These are phyloP conservation scores for Mnemiopsis leidyi DNA, from an alignment of 37 sponge, comb jelly and placozoan genomes.

Conservation along the genomic window DNA sequence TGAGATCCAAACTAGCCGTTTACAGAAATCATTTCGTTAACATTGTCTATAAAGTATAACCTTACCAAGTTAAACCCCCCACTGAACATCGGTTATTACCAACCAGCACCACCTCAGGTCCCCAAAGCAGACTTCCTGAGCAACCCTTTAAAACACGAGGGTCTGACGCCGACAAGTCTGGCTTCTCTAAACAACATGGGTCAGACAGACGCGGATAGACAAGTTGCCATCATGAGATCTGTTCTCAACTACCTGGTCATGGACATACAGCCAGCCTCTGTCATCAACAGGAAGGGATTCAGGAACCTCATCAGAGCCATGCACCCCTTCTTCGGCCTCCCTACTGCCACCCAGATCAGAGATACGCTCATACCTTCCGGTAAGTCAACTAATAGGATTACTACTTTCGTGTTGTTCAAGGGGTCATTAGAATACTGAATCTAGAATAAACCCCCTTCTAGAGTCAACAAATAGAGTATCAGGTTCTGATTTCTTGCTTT, in stretches of 20 bases:
- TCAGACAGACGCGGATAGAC: constrained; percentile 1
- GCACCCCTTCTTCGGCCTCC: constrained; percentile 25
- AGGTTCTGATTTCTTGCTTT: too few relatives aligned
- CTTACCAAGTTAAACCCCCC: too few relatives aligned
- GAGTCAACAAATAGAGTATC: too few relatives aligned
- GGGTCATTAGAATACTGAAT: too few relatives aligned
- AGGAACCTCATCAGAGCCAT: constrained; percentile 38
- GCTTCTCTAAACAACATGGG: constrained; percentile 12
- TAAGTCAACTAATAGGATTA: too few relatives aligned
- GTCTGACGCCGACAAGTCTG: constrained; percentile 18
- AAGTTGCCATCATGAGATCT: constrained; percentile 28
- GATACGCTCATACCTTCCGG: constrained; percentile 11
- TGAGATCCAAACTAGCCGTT: neutral
- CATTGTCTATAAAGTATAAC: neutral
- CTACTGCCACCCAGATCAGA: constrained; percentile 16
- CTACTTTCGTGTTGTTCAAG: too few relatives aligned
- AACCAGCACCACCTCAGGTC: too few relatives aligned
- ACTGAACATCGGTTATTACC: too few relatives aligned
- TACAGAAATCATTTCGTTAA: neutral
- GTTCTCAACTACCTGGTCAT: constrained; percentile 25
- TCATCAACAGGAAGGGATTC: constrained; percentile 43
- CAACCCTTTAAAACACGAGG: constrained; percentile 30
- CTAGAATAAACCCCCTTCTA: too few relatives aligned
- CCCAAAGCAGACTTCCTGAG: neutral
- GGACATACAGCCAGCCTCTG: constrained; percentile 39